Percentiles rank a stretch among this genome's conserved stretches.
These are phyloP conservation scores for Troides oblongomaculatus DNA, from an alignment of 2,888 invertebrate genomes.

Conservation along the genomic window DNA sequence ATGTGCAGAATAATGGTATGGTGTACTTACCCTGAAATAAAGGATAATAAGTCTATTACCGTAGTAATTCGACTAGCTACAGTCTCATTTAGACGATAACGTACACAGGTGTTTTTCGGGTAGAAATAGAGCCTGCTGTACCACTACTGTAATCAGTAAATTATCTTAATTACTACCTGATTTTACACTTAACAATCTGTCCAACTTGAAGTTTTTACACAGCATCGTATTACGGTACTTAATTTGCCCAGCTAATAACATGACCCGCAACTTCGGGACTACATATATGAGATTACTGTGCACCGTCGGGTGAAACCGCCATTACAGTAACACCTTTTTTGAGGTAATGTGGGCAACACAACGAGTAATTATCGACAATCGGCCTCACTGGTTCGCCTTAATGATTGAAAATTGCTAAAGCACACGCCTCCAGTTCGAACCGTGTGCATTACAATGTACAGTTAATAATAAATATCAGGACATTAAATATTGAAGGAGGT, in stretches of 20 bases:
- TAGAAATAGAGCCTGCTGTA: too few relatives aligned
- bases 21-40: too few relatives aligned
- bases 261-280: constrained; percentile 1
- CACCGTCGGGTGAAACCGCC: constrained; percentile 45
- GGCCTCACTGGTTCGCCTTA: constrained; percentile 69
- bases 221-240: constrained; percentile 15
- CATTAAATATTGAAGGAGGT: constrained; percentile 7
- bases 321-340: constrained; percentile 70
- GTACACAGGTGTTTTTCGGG: too few relatives aligned
- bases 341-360: constrained; percentile 55
- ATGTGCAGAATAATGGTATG: too few relatives aligned
- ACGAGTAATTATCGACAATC: constrained; percentile 71
- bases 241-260: constrained; percentile 24
- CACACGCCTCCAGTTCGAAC: constrained; percentile 58
- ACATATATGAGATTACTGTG: constrained; percentile 57
- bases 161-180: too few relatives aligned
- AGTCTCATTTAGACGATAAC: too few relatives aligned
- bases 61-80: too few relatives aligned
- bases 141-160: too few relatives aligned
- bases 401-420: constrained; percentile 68
- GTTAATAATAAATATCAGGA: constrained; percentile 20
- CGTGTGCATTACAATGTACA: constrained; percentile 35
- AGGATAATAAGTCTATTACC: too few relatives aligned
- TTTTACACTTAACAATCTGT: not conserved
- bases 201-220: constrained; percentile 12